Base-by-base conservation (phyloP, 2,113 vertebrate genomes). In the Arenaria interpres region DNA sequence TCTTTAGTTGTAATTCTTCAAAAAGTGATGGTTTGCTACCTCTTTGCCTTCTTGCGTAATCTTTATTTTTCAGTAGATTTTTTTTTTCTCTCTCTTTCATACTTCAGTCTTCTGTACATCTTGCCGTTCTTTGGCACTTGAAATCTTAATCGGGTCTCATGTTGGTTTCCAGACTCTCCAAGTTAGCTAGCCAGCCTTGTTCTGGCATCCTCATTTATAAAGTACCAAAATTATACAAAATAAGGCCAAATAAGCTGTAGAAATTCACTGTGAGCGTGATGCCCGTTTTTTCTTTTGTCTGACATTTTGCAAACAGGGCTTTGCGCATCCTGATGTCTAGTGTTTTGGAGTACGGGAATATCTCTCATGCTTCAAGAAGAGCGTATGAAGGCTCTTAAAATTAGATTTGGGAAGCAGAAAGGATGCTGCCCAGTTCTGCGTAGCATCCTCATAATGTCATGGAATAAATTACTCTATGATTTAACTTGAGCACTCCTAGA, bases 191-290 rank as follows among this genome's bases (percentile, higher is more conserved):
- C 25, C 24, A 81, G 28, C 21, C 37, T 62, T 64, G 19, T 84
- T 94, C n/a, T 53, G 54, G 13, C 32, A 12, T 67, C 35, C 19
- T 48, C 11, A 18, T 32, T 79, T 72, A 33, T 27, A 6, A 56
- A 54, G 23, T 45, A 19, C 30, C n/a, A 25, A 56, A 82, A 43
- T 54, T 22, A 37, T 3, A 14, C 32, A 43, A 72, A 0, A 10
- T 25, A 13, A 60, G 27, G 43, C 43, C 18, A 63, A 82, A 37
- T n/a, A 48, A 88, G 25, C 48, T 14, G 2, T 10, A 37, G 13
- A n/a, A 48, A 9, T 59, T 25, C 80, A 74, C 32, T 71, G 0
- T 20, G 41, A 19, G n/a, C 1, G 0, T 1, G 4, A 14, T 35
- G 15, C 7, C 4, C 27, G 3, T 33, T 20, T n/a, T 33, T 35